Evolutionary conservation across 1,140 invertebrate genomes (phyloP), one percentile per base, ranked within the genome.

Genomic region (Hylaeus anthracinus): DNA sequence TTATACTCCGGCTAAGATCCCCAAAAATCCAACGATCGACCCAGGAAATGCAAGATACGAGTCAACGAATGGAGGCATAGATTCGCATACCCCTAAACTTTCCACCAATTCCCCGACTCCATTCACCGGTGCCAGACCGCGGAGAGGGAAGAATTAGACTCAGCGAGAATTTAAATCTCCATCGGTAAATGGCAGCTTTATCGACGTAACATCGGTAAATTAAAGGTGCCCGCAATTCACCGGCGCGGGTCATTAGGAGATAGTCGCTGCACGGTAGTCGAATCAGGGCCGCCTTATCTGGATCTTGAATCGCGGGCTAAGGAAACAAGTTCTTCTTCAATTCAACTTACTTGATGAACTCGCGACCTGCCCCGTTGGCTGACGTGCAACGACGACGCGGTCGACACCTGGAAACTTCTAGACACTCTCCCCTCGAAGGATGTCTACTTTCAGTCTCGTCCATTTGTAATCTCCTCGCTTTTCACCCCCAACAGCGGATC

Each of bases 181-280:
- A 76, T 84, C 70, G 71, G 43, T 26, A 66, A 86, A 84, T 71
- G 73, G 61, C 41, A 72, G 64, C 71, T 79, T 85, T 94, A 94
- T 94, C 93, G 93, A 90, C 90, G 92, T 81, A 88, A 90, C 90
- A 92, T 86, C 92, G 92, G 86, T 70, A 71, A 88, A 88, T 88
- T 86, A 84, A 82, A 84, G 76, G 66, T 69, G 80, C 53, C 53
- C 71, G 85, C 74, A 87, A 92, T 86, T 82, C 73, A 53, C 75
- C 26, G 41, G 72, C 45, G 76, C 51, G 15, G 73, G 76, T 88
- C 85, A 88, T 88, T 88, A 88, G 73, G 70, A 69, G 72, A 82
- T 86, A 82, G 76, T 73, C 66, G 67, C 56, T 75, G 77, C 86
- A 60, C 72, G 43, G 53, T 75, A 72, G 81, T 75, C 69, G 67